phyloP scores from a whole-genome alignment of 2,797 vertebrate genomes.

The Spheniscus humboldti region DNA sequence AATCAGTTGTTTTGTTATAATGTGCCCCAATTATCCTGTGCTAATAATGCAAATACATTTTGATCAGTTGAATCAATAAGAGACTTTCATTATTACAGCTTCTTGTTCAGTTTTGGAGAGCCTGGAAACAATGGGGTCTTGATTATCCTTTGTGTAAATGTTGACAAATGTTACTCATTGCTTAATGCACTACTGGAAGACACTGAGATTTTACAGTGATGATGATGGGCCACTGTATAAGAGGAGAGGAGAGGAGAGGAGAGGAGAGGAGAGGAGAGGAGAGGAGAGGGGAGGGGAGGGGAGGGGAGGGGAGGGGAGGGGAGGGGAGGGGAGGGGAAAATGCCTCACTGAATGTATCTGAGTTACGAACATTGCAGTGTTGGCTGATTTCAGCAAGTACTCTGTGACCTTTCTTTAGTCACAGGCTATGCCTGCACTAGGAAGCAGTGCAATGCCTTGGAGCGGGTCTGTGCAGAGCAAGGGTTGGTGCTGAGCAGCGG shows the following conservation, averaged over 20 bases:
- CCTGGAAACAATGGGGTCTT: constrained; percentile 43
- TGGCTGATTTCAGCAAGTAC: not conserved
- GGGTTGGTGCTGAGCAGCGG: not conserved
- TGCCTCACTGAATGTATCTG: not conserved
- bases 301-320: not conserved
- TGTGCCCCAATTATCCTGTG: constrained; percentile 7
- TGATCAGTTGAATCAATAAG: constrained; percentile 64
- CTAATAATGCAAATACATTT: constrained; percentile 64
- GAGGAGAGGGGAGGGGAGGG: fast-evolving
- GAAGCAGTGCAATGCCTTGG: not conserved
- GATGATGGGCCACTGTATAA: not conserved
- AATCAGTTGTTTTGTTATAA: constrained; percentile 59
- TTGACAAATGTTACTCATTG: constrained; percentile 10
- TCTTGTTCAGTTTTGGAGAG: constrained; percentile 52
- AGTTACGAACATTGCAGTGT: not conserved
- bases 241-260: fast-evolving
- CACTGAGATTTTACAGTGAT: not conserved
- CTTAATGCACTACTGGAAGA: not conserved
- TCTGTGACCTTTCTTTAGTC: not conserved
- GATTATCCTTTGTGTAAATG: constrained; percentile 23
- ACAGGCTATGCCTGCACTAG: not conserved
- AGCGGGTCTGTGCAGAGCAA: not conserved
- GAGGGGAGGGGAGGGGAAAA: not conserved
- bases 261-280: not conserved
- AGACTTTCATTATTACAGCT: constrained; percentile 48